phyloP scores from a whole-genome alignment of 2,113 vertebrate genomes.

The Centrocercus urophasianus region DNA sequence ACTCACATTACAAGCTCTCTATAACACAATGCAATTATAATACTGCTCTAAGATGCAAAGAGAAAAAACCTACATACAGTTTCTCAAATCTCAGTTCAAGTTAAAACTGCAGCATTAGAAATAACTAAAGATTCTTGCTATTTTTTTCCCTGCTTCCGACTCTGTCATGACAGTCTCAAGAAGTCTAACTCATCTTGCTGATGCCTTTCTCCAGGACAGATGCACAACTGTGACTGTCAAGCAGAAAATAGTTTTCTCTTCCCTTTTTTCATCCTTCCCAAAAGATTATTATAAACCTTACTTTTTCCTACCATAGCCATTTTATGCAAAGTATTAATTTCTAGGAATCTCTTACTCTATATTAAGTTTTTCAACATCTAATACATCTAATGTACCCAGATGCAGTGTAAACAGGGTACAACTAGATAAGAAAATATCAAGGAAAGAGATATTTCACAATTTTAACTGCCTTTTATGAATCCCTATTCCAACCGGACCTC shows the following conservation, averaged over 20 bases:
- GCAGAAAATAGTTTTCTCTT: not conserved
- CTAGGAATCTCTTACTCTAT: not conserved
- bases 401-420: not conserved
- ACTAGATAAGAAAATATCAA: not conserved
- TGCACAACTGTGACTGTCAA: not conserved
- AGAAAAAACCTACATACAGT: not conserved
- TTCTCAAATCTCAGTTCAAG: not conserved
- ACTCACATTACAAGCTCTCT: not conserved
- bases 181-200: not conserved
- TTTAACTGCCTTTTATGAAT: not conserved
- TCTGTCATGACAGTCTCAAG: not conserved
- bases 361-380: not conserved
- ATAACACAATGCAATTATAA: not conserved
- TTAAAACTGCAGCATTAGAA: fast-evolving
- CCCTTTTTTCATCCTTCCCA: not conserved
- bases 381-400: not conserved
- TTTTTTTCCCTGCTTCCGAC: not conserved
- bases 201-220: not conserved
- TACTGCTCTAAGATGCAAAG: not conserved
- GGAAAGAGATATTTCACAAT: not conserved
- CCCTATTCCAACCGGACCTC: not conserved
- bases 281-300: not conserved
- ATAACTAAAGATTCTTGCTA: not conserved
- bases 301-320: not conserved
- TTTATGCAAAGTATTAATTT: not conserved